Evolutionary conservation across 1,140 invertebrate genomes (phyloP), one percentile per base, ranked within the genome.

Genomic region (Lordiphosa stackelbergi): DNA sequence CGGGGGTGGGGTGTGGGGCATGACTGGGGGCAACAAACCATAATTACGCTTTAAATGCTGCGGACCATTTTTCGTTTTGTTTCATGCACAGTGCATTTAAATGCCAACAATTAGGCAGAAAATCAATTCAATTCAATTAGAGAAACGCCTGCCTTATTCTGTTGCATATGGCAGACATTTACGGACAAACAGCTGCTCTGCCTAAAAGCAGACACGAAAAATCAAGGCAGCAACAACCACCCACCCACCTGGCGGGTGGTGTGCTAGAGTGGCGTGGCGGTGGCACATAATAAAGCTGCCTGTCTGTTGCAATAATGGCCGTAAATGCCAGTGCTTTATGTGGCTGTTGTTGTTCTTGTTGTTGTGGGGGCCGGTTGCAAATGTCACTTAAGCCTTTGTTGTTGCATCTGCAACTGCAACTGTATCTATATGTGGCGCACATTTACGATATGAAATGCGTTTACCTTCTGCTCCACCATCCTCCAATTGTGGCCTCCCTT

Each of bases 51-150:
- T 70, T 61, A 73, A 79, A 73, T 78, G 70, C 66, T 28, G 11
- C 49, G n/a, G 8, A 35, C 13, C 13, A 12, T 60, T 11, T 46
- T 46, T 11, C 36, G 46, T 52, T 66, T 51, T 38, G 51, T 59
- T 59, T 36, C 38, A 51, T 68, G 37, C 12, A 38, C 66, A 48
- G 41, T 68, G 48, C 37, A 41, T 56, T 56, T 40, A 49, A 40
- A 43, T 49, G 31, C 35, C 46, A 62, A 69, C 56, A 58, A 77
- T 64, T 53, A 59, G 47, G 31, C 55, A 43, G 53, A 64, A 83
- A 75, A 83, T 83, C 77, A 75, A 75, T 72, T 69, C 68, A 69
- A 71, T 63, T 53, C 77, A 81, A 81, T 81, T 75, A 83, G 60
- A 56, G 45, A 53, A 51, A 36, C 53, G 52, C 43, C 22, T 31